phyloP scores from a whole-genome alignment of 35 echinoderm and acorn worm species.

The Ophiothrix spiculata region DNA sequence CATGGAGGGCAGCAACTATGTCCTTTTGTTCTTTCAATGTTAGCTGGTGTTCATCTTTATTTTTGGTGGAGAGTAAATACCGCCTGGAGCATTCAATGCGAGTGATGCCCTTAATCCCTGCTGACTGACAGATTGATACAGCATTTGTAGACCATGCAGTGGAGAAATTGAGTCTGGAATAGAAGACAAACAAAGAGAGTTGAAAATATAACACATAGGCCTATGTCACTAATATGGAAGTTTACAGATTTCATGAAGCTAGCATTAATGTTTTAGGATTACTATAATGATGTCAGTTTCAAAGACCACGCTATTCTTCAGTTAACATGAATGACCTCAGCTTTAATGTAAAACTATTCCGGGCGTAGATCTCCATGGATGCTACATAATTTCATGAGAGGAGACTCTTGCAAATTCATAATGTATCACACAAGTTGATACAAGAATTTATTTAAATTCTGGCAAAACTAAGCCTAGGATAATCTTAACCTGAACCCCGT shows the following conservation, averaged over 20 bases:
- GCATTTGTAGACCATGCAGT: slow-evolving; percentile 99
- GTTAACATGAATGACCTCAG: no score
- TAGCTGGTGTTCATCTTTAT: slow-evolving; percentile 34
- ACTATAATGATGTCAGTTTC: not conserved
- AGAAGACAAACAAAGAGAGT: not conserved
- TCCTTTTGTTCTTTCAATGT: slow-evolving; percentile 24
- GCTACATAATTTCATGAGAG: no score
- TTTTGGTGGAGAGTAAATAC: slow-evolving; percentile 43
- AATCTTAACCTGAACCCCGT: no score
- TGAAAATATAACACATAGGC: not conserved
- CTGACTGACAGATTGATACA: slow-evolving; percentile 93
- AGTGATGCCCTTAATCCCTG: slow-evolving; percentile 65
- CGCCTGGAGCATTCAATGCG: slow-evolving; percentile 81
- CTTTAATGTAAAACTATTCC: no score
- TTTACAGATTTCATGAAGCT: not conserved
- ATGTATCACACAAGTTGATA: no score
- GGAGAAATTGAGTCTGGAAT: slow-evolving; percentile 89
- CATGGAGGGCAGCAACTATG: slow-evolving; percentile 63
- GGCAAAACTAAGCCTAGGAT: no score
- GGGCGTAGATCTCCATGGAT: no score
- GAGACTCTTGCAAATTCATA: no score
- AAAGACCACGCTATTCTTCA: not conserved
- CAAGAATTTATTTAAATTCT: no score
- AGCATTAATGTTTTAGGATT: not conserved
- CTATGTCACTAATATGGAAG: not conserved